These are phyloP conservation scores for Heliothis virescens DNA, from an alignment of 1,140 invertebrate genomes.

Conservation along the genomic window DNA sequence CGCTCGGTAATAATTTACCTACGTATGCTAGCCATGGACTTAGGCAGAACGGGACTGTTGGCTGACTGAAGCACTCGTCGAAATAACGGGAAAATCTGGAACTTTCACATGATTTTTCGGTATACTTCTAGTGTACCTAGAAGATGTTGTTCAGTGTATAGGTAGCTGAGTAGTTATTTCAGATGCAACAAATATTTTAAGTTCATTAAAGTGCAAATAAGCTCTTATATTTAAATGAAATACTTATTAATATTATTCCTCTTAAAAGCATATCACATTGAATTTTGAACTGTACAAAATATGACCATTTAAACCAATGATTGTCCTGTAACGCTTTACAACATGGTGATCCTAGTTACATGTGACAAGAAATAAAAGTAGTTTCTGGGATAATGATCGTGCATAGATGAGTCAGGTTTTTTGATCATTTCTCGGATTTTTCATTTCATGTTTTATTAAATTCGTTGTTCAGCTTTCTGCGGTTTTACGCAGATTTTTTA, in stretches of 20 bases:
- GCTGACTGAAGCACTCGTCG: neutral
- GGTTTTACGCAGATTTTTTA: constrained; percentile 20
- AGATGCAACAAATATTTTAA: no score
- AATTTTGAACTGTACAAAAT: no score
- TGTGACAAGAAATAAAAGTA: constrained; percentile 76
- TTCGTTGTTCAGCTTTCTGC: constrained; percentile 16
- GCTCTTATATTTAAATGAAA: no score
- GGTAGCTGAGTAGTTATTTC: no score
- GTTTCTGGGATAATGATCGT: constrained; percentile 68
- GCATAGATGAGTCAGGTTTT: constrained; percentile 63
- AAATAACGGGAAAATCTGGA: neutral
- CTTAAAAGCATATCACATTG: no score
- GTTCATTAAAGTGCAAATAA: no score
- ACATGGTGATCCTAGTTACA: constrained; percentile 49
- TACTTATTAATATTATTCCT: no score
- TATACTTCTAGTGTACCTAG: no score
- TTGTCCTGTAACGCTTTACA: neutral
- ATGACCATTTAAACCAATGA: neutral
- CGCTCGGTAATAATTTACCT: constrained; percentile 80
- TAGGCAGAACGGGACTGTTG: neutral
- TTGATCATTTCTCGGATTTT: constrained; percentile 53
- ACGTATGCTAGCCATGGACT: constrained; percentile 50
- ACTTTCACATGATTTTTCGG: no score
- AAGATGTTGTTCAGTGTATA: no score
- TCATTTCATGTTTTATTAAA: constrained; percentile 48